phyloP scores from a whole-genome alignment of 2,797 vertebrate genomes.

The Chiloscyllium punctatum region DNA sequence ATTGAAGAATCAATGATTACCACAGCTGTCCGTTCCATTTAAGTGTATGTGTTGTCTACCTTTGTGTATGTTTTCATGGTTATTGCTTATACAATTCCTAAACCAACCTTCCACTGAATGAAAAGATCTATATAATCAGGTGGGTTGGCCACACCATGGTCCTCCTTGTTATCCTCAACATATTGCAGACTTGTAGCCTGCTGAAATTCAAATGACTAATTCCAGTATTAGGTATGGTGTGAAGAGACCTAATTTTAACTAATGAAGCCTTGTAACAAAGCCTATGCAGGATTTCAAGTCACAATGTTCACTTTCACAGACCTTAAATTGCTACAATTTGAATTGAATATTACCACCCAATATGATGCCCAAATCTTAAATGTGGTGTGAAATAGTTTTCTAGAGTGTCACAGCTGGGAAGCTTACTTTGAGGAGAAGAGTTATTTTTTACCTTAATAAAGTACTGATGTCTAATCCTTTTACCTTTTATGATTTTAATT shows the following conservation, averaged over 20 bases:
- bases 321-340: background rate
- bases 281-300: background rate
- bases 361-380: background rate
- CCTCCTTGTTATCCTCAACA: no score
- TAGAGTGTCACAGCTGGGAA: background rate
- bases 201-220: background rate
- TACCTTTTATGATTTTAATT: constrained; percentile 15
- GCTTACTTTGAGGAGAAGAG: background rate
- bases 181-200: no score
- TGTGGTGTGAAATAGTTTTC: constrained; percentile 30
- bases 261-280: background rate
- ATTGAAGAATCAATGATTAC: no score
- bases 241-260: background rate
- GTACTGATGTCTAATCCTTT: background rate
- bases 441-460: background rate
- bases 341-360: background rate
- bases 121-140: no score
- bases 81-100: no score
- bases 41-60: no score
- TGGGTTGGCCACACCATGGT: no score
- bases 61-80: no score
- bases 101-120: no score
- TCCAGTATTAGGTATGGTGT: background rate
- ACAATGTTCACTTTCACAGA: background rate
- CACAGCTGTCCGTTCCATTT: no score